Evolutionary conservation across 2,797 vertebrate species (phyloP), one percentile per base, ranked within the genome.

Genomic region (Aratinga solstitialis): DNA sequence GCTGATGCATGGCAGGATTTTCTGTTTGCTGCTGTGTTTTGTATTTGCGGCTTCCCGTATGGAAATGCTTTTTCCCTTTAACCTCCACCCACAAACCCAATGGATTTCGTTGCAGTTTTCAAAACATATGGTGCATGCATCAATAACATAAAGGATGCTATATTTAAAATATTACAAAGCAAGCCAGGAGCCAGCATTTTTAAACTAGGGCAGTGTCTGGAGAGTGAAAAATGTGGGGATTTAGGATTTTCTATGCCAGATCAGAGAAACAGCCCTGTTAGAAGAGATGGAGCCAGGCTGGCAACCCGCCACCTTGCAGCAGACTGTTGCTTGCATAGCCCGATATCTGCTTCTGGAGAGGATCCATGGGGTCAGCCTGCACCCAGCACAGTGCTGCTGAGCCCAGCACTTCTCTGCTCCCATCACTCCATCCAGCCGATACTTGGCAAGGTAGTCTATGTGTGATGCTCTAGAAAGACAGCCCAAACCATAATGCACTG

Each of bases 151-250:
- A 90, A 91, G 87, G 91, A n/a, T 63, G 79, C 94, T 95, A 93
- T 94, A 94, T 93, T 96, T 95, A 89, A 97, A 94, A 38, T 69
- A 90, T 93, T 79, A 97, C 91, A 96, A 94, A 96, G 94, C 82
- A 81, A 96, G 68, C 77, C 72, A 84, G 73, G 75, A 86, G 63
- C 74, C 91, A 89, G 51, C 80, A 30, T 87, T 87, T 94, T 86
- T 74, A 79, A 96, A 93, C 83, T 93, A 95, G 95, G 92, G 38
- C 94, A 97, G 84, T 8, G 32, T 63, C 48, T 63, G 78, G 78
- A 95, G 76, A 92, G 45, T n/a, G 47, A 90, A 83, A 82, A 92
- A 83, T 16, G 68, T 32, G 72, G 26, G 71, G 90, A 96, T 95
- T 96, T 92, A 77, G 89, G 88, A 81, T 94, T 94, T 96, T 92